A percentile compares a stretch with the other conserved stretches of the same genome.
phyloP scores from a whole-genome alignment of 2,797 vertebrate genomes.

The Tokudaia muenninki region DNA sequence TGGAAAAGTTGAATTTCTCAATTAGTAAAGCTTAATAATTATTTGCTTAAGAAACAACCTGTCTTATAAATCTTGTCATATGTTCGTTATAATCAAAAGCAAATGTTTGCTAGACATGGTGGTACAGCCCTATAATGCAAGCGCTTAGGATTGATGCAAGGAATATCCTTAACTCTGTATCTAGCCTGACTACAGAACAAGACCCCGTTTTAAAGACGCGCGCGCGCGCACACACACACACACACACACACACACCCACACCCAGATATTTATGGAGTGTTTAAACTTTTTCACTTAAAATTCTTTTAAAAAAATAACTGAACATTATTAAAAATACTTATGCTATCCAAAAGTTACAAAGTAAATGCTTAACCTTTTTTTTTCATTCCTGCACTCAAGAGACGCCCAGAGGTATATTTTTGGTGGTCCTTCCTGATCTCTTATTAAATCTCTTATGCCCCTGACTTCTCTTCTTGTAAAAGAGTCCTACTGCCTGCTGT shows the following conservation, averaged over 20 bases:
- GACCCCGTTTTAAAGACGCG: background rate
- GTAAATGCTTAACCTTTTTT: constrained; percentile 1
- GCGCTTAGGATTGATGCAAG: background rate
- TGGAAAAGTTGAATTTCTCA: constrained; percentile 31
- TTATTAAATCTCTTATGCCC: background rate
- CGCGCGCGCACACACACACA: background rate
- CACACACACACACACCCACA: background rate
- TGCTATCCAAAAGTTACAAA: constrained; percentile 43
- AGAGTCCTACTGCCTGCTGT: background rate
- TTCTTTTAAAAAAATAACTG: constrained; percentile 49
- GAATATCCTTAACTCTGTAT: background rate
- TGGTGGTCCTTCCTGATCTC: background rate
- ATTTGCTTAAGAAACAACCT: background rate
- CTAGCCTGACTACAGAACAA: background rate
- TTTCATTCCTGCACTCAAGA: constrained; percentile 31
- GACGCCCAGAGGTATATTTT: constrained; percentile 31
- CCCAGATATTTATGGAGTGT: background rate
- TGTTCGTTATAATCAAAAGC: constrained; percentile 18
- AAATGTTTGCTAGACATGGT: background rate
- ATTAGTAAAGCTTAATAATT: constrained; percentile 6
- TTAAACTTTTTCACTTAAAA: constrained; percentile 51
- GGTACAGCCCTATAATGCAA: background rate
- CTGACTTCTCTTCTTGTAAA: constrained; percentile 24
- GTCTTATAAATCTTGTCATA: background rate
- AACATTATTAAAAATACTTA: background rate